A percentile compares a stretch with the other conserved stretches of the same genome.
Conservation (phyloP, 2,113 vertebrate genomes). For the Ivindomyrus marchei region DNA sequence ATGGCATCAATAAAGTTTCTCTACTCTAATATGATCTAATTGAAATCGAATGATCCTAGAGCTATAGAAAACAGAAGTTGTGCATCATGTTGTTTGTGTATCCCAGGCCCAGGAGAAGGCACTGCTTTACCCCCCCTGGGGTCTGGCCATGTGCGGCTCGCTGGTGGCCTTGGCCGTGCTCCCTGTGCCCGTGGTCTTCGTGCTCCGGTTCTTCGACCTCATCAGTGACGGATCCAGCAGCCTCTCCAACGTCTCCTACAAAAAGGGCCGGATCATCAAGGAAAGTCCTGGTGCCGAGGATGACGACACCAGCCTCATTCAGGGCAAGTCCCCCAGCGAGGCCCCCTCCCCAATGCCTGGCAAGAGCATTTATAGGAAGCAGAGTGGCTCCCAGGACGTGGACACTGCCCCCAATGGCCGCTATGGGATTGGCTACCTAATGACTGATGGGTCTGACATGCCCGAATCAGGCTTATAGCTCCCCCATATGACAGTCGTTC, state of each 20-base stretch:
- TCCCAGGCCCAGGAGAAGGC: conserved; percentile 39
- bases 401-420: conserved; percentile 84
- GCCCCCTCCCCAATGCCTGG: conserved; percentile 78
- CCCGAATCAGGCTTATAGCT: conserved; percentile 86
- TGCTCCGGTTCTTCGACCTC: conserved; percentile 74
- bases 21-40: not conserved
- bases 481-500: not conserved
- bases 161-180: conserved; percentile 76
- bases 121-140: conserved; percentile 79
- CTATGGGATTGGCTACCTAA: conserved; percentile 88
- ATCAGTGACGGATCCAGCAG: conserved; percentile 69
- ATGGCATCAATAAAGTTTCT: not conserved
- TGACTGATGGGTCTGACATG: conserved; percentile 88
- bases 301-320: conserved; percentile 82
- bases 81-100: too few relatives aligned
- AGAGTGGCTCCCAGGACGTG: conserved; percentile 59
- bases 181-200: conserved; percentile 78
- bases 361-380: conserved; percentile 84
- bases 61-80: not conserved
- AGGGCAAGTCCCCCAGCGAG: conserved; percentile 78
- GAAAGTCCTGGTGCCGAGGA: conserved; percentile 70
- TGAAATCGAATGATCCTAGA: not conserved
- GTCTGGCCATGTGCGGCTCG: conserved; percentile 72
- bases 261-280: conserved; percentile 85
- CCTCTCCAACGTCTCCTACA: conserved; percentile 79